Base-by-base conservation (phyloP, 2,888 invertebrate species). In the Agriopis aurantiaria region DNA sequence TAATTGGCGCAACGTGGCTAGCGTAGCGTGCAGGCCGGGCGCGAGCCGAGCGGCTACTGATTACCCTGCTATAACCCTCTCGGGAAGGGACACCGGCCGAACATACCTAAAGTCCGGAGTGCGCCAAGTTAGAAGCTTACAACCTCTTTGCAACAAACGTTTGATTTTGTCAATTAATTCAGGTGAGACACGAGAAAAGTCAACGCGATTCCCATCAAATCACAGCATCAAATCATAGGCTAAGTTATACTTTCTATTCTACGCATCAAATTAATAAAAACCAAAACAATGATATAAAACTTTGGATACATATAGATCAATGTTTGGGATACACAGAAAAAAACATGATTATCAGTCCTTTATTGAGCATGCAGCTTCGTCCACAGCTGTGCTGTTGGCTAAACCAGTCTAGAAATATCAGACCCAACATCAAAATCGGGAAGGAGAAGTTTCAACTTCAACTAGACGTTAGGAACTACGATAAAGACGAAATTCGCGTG, bases 401-500 rank as follows among this genome's bases (percentile, higher is more conserved):
- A 5, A 85, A 82, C 46, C 83, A 86, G 14, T 71, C 78, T 0
- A 78, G 90, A 52, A 80, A 74, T 23, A 40, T 88, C 0, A 82
- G 89, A 62, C 89, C 92, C 9, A 53, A 17, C 46, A 46, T 62
- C 12, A 62, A 62, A 53, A 53, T 62, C 33, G 62, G 62, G 0
- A 88, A 87, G 76, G 88, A 91, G 8, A 84, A 77, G 52, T 93
- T 93, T 71, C 82, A 91, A 68, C 12, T 93, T 6, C 81, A 78
- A 0, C 14, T 93, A 6, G 87, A 92, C 56, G 87, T 93, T 0
- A 82, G 83, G 8, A 78, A 88, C n/a, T 93, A 85, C 69, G 81
- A 77, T 2, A 88, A 85, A 67, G 89, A 92, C 10, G 92, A 93
- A 69, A 81, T 93, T 9, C 76, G 85, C 9, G 90, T 92, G 0